These are phyloP conservation scores for Pelodytes ibericus DNA, from an alignment of 2,797 vertebrate species.

Conservation along the genomic window DNA sequence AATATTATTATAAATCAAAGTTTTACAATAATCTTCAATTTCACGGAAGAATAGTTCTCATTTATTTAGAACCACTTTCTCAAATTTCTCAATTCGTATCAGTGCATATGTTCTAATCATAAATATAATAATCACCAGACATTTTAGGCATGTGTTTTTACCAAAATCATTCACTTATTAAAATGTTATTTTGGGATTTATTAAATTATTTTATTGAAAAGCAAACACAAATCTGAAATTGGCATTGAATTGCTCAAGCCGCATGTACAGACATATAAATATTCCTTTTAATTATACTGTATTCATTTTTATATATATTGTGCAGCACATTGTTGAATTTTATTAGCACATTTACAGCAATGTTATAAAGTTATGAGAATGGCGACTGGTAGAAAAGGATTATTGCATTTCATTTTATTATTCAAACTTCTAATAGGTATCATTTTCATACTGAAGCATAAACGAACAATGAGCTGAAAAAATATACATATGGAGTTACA, in stretches of 20 bases:
- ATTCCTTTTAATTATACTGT: background rate
- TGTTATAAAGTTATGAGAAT: no score
- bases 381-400: no score
- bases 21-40: slow-evolving; percentile 33
- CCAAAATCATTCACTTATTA: slow-evolving; percentile 32
- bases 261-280: background rate
- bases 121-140: slow-evolving; percentile 34
- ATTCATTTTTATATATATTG: background rate
- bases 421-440: no score
- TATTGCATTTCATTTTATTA: no score
- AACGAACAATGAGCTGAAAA: no score
- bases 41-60: slow-evolving; percentile 32
- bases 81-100: slow-evolving; percentile 36
- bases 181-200: slow-evolving; percentile 21
- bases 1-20: slow-evolving; percentile 14
- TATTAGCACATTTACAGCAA: background rate
- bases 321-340: background rate
- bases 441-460: no score
- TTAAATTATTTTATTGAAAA: slow-evolving; percentile 27
- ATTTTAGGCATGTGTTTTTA: slow-evolving; percentile 24
- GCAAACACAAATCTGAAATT: slow-evolving; percentile 17
- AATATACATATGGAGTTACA: no score
- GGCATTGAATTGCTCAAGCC: background rate
- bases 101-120: slow-evolving; percentile 32
- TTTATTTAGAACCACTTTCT: slow-evolving; percentile 35